Base-by-base conservation (phyloP, 1,140 invertebrate species). In the Halyomorpha halys region DNA sequence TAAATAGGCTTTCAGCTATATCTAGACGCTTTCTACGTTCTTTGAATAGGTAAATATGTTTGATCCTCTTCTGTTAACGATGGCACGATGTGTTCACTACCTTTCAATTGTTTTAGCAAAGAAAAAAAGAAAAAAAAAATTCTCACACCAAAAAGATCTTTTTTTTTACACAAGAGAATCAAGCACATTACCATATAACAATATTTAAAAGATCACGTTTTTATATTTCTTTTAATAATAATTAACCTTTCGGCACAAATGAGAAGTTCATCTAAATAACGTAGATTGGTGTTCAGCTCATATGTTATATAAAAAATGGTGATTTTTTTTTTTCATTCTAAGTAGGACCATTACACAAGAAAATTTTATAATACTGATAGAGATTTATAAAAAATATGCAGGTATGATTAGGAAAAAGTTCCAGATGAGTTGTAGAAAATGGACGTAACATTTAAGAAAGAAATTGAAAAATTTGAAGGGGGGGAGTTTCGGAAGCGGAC, bases 281-380 rank as follows among this genome's bases (percentile, higher is more conserved):
- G 56, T 61, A 51, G 64, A 65, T 61, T 65, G 64, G 64, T 65
- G 64, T 65, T 65, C 64, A 65, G 64, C 64, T 65, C 64, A 44
- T 65, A 49, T 60, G 27, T 45, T 45, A 65, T 39, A 56, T 44
- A 59, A 49, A 30, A 45, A 27, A 65, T 65, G n/a, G 56, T 65
- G 18, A 59, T n/a, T 34, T 61, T 25, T 16, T 59, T 30, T 61
- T 44, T 44, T 8, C 8, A 4, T 8, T 21, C 53, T 23, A 49
- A 23, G 27, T 56, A 56, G 53, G 53, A 27, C 53, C 53, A 23
- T 56, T n/a, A 56, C 53, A 56, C 18, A 19, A 56, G 53, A 56
- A 56, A 56, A 27, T 63, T 51, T 15, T 44, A 47, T 65, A 65
- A 65, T 65, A 65, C 63, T 65, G 63, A 65, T 65, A 65, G 16